A percentile compares a stretch with the other conserved stretches of the same genome.
Conservation (phyloP, 2,113 vertebrate genomes). For the Glaucomys volans region DNA sequence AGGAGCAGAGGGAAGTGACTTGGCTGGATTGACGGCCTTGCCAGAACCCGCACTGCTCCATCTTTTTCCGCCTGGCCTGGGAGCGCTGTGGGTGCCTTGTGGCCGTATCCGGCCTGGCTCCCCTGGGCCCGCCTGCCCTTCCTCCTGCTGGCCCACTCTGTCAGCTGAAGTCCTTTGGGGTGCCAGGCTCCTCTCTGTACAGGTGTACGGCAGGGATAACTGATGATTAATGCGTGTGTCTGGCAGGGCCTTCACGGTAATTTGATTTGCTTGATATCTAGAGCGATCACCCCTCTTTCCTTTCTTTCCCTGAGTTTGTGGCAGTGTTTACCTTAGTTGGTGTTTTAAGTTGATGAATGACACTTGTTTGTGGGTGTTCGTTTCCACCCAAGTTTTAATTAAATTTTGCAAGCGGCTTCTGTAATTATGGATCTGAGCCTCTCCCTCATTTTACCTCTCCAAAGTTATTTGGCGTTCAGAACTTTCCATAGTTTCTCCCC, state of each 20-base stretch:
- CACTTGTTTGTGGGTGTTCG: conserved; percentile 66
- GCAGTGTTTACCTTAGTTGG: conserved; percentile 72
- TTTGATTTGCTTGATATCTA: conserved; percentile 80
- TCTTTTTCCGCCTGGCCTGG: background rate
- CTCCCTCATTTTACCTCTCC: background rate
- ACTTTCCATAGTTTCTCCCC: background rate
- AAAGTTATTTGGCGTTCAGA: background rate
- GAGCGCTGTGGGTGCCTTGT: background rate
- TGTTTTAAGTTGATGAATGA: conserved; percentile 73
- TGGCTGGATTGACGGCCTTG: background rate
- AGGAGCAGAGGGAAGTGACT: background rate
- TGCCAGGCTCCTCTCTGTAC: background rate
- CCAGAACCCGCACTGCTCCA: background rate
- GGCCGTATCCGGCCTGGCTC: background rate
- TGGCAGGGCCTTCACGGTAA: conserved; percentile 73
- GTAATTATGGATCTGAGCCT: conserved; percentile 47
- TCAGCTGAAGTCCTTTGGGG: conserved; percentile 29
- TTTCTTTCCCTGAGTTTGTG: conserved; percentile 37
- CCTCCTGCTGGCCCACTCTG: background rate
- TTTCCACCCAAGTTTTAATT: conserved; percentile 76
- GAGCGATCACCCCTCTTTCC: conserved; percentile 53
- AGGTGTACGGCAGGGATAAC: conserved; percentile 79
- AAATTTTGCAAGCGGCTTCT: conserved; percentile 47
- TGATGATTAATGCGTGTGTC: conserved; percentile 77
- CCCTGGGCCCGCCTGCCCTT: too few relatives aligned